Conservation (phyloP, 1,140 invertebrate genomes). For the Calliphora vicina region DNA sequence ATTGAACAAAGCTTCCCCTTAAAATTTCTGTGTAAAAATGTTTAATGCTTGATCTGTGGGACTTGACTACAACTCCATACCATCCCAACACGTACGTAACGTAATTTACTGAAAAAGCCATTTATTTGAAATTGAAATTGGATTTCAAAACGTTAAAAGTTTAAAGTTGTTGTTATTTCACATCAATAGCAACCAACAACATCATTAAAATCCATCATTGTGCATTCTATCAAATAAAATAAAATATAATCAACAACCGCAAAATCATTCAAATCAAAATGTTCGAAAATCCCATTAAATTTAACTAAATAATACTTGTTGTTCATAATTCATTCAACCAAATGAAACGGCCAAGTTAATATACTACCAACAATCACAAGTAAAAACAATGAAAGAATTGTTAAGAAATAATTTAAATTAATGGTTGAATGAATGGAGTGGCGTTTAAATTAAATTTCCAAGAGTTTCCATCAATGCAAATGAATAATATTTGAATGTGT, state of each 20-base stretch:
- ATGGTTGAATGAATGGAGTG: background rate
- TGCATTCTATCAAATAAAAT: background rate
- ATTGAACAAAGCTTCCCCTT: background rate
- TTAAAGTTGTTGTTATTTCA: background rate
- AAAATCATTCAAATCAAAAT: conserved; percentile 34
- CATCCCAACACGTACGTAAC: conserved; percentile 38
- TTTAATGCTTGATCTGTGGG: background rate
- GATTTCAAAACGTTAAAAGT: conserved; percentile 37
- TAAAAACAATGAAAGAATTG: background rate
- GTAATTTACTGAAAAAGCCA: conserved; percentile 38
- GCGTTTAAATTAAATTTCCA: background rate
- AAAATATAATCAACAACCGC: conserved; percentile 12
- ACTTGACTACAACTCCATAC: conserved; percentile 1
- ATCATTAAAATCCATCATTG: background rate
- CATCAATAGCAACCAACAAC: background rate
- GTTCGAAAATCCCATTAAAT: conserved; percentile 11
- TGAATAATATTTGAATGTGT: no score
- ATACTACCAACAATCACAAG: no score
- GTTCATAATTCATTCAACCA: background rate
- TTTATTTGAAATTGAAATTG: conserved; percentile 42
- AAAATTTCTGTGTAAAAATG: no score
- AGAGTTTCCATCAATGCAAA: no score
- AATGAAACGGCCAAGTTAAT: conserved; percentile 10
- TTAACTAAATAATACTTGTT: background rate
- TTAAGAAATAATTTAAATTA: background rate